A percentile compares a stretch with the other conserved stretches of the same genome.
phyloP scores from a whole-genome alignment of 2,797 vertebrate genomes.

The Harpagifer antarcticus region DNA sequence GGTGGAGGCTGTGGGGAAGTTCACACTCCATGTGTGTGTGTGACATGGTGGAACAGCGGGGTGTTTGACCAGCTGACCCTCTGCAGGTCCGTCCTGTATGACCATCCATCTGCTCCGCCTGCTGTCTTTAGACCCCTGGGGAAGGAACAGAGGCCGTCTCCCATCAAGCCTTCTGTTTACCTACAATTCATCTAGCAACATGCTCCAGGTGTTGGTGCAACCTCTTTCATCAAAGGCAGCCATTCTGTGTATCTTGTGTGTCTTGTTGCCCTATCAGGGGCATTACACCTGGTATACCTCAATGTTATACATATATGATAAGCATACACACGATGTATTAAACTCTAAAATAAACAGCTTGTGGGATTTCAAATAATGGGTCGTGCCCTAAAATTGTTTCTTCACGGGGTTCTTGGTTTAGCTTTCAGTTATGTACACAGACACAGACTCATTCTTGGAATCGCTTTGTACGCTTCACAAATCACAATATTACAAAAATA shows the following conservation, averaged over 20 bases:
- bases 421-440: too few relatives aligned
- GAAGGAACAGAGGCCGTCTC: conserved; percentile 25
- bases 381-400: too few relatives aligned
- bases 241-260: neutral
- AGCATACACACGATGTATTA: too few relatives aligned
- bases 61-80: conserved; percentile 74
- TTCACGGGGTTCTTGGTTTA: too few relatives aligned
- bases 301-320: neutral
- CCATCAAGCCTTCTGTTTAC: conserved; percentile 19
- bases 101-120: conserved; percentile 76
- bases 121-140: conserved; percentile 55
- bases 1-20: conserved; percentile 56
- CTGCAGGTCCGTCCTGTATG: conserved; percentile 56
- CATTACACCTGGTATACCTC: neutral
- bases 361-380: too few relatives aligned
- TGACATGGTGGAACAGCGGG: conserved; percentile 66
- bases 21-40: conserved; percentile 73
- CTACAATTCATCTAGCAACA: conserved; percentile 18
- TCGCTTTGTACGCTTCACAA: too few relatives aligned
- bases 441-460: too few relatives aligned
- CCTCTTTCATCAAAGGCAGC: conserved; percentile 6
- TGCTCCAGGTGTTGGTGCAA: conserved; percentile 20
- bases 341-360: too few relatives aligned
- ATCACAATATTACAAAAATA: too few relatives aligned
- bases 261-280: neutral